Evolutionary conservation across 2,113 vertebrate genomes (phyloP).

Genomic region (Hippocampus abdominalis): DNA sequence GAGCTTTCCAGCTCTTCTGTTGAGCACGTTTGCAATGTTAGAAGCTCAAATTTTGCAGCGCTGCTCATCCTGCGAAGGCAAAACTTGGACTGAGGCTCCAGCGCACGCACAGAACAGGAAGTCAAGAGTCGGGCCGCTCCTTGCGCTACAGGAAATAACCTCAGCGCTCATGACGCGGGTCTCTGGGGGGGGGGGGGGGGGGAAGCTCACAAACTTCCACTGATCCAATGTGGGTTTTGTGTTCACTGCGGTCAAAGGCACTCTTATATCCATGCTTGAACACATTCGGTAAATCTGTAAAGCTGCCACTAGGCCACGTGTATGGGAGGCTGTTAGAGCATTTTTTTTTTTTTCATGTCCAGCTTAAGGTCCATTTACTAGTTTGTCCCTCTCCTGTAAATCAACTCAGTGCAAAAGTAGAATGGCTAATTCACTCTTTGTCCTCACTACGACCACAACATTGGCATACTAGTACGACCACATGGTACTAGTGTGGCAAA

Average conservation of each 20-base stretch:
- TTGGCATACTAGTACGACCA: too few relatives aligned
- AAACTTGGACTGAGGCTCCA: constrained; percentile 18
- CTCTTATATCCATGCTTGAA: constrained; percentile 30
- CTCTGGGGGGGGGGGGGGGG: too few relatives aligned
- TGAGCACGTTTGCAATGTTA: not conserved
- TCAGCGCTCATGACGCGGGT: constrained; percentile 58
- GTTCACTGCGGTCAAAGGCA: constrained; percentile 16
- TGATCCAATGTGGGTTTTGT: constrained; percentile 28
- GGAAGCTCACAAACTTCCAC: constrained; percentile 49
- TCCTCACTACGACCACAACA: too few relatives aligned
- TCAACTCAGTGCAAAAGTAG: too few relatives aligned
- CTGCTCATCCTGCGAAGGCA: not conserved
- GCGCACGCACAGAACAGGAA: constrained; percentile 60
- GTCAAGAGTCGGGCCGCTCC: constrained; percentile 55
- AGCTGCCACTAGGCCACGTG: constrained; percentile 37
- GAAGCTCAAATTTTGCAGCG: not conserved
- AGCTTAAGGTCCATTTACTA: not conserved
- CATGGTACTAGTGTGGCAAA: too few relatives aligned
- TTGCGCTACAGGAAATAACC: constrained; percentile 65
- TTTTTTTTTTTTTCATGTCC: not conserved
- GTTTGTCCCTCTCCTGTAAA: not conserved
- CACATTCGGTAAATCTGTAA: constrained; percentile 44
- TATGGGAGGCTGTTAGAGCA: not conserved
- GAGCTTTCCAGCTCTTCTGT: not conserved
- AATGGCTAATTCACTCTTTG: too few relatives aligned